phyloP scores from a whole-genome alignment of 2,797 vertebrate genomes.

The Steatocranus sp. region DNA sequence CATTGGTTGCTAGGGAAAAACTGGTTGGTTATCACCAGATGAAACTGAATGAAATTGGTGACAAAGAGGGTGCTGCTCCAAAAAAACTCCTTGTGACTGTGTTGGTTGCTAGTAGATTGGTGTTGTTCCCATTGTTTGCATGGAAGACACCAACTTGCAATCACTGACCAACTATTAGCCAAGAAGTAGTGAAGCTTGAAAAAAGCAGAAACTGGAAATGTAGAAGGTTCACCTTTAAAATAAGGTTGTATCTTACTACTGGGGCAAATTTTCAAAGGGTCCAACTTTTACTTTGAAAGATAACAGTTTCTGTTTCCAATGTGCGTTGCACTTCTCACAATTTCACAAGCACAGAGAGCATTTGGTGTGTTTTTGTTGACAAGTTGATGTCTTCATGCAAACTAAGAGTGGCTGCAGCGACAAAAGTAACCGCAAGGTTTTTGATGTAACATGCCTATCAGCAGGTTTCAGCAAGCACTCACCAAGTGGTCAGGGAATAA shows the following conservation, averaged over 20 bases:
- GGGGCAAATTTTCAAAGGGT: neutral
- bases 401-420: fast-evolving
- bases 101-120: neutral
- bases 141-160: neutral
- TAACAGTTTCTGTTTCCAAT: neutral
- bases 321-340: fast-evolving
- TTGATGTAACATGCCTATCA: neutral
- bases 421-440: fast-evolving
- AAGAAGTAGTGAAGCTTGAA: neutral
- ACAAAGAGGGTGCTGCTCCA: neutral
- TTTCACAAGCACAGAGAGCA: fast-evolving
- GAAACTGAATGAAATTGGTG: neutral
- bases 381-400: neutral
- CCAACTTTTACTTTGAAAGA: neutral
- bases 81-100: neutral
- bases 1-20: neutral
- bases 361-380: neutral
- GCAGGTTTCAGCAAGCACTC: neutral
- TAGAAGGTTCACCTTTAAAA: neutral
- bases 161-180: neutral
- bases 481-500: neutral
- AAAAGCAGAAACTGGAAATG: neutral
- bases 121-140: neutral
- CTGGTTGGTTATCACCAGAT: neutral
- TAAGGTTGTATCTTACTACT: neutral